Evolutionary conservation across 2,888 invertebrate species (phyloP).

Genomic region (Listrodromus nycthemerus): DNA sequence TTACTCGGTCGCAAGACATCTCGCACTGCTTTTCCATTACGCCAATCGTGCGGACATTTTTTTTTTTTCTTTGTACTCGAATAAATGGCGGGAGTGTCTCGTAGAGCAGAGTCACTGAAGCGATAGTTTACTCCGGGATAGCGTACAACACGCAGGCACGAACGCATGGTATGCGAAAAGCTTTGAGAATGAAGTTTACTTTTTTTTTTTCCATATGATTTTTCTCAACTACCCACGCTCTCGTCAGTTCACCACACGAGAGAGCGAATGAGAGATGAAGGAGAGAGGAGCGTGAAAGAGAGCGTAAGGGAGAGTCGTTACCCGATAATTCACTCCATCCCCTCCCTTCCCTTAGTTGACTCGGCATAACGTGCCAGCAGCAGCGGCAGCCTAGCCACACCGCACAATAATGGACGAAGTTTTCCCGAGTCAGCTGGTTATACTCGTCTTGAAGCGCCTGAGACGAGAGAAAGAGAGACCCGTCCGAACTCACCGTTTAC

Average conservation of each 20-base stretch:
- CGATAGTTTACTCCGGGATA: neutral
- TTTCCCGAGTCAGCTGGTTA: conserved; percentile 70
- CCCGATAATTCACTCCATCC: conserved; percentile 70
- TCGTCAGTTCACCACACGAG: conserved; percentile 1
- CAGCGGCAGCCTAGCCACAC: conserved; percentile 48
- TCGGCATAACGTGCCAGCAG: conserved; percentile 62
- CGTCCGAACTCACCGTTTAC: conserved; percentile 44
- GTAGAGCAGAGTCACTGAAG: neutral
- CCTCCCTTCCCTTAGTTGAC: conserved; percentile 57
- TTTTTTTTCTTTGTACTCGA: neutral
- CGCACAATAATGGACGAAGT: conserved; percentile 70
- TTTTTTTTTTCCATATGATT: conserved; percentile 1
- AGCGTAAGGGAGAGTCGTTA: conserved; percentile 66
- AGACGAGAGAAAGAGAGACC: conserved; percentile 51
- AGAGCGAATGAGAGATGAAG: conserved; percentile 41
- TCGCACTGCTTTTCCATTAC: neutral
- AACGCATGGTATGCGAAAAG: neutral
- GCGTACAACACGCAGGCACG: neutral
- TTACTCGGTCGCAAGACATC: neutral
- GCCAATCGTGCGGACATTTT: neutral
- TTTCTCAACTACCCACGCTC: conserved; percentile 21
- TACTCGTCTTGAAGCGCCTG: conserved; percentile 51
- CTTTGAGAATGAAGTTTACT: neutral
- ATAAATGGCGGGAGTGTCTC: too few relatives aligned
- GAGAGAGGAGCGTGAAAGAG: conserved; percentile 16